Evolutionary conservation across 2,797 vertebrate genomes (phyloP), one percentile per base, ranked within the genome.

Genomic region (Lagodon rhomboides): DNA sequence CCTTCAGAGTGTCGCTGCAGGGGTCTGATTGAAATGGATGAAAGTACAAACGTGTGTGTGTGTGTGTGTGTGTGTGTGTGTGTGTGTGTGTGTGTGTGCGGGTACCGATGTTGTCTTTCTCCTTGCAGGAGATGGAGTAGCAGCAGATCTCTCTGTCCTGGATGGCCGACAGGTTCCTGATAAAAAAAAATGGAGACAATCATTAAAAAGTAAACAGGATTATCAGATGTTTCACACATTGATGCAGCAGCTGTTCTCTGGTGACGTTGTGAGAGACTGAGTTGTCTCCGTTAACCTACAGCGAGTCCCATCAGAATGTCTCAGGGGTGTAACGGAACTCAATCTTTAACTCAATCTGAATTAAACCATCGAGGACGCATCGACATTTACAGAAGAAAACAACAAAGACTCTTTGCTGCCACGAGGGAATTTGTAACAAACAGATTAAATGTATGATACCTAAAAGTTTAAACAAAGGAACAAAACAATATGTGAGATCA

Each of bases 121-220:
- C 98, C 97, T 99, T 99, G 96, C 98, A 99, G 87, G 98, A 99
- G 96, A 99, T 98, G 85, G 98, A 96, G 92, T 97, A 96, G 88
- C 94, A 96, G 92, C 94, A 95, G 80, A 97, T 97, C 95, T 96
- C 94, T 89, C 95, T 91, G 94, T 97, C 96, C 91, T 96, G 95
- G 92, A 96, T 96, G 86, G 96, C 96, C 79, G 95, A 95, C 93
- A 97, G 92, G 80, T 96, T 95, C 95, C 95, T 97, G 83, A 27
- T 58, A 1, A 22, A 62, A 13, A 25, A 46, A 68, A 1, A 70
- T 11, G 72, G 1, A 51, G 10, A 55, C 0, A 43, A 38, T 25
- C 44, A 43, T 7, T 18, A 13, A 0, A n/a, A 10, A 72, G 17
- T 12, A 38, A 38, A 46, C n/a, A 43, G 22, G 44, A 50, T 20